A percentile compares a stretch with the other conserved stretches of the same genome.
Conservation (phyloP, 2,888 invertebrate genomes). For the Napeogenes inachia region DNA sequence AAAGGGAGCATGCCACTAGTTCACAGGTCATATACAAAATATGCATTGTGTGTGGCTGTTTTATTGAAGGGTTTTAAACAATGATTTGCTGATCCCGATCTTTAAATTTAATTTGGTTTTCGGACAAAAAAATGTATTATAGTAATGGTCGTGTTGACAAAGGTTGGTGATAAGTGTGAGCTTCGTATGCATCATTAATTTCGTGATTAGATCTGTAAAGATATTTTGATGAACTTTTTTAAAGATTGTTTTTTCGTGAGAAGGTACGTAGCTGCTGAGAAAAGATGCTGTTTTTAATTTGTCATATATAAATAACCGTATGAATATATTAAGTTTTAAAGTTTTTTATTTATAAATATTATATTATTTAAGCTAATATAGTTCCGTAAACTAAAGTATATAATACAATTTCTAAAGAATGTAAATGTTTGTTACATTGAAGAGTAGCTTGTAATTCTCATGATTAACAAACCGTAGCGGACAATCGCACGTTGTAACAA, state of each 20-base stretch:
- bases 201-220: conserved; percentile 53
- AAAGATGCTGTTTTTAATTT: conserved; percentile 8
- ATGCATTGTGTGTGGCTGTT: conserved; percentile 65
- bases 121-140: conserved; percentile 42
- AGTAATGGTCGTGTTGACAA: conserved; percentile 46
- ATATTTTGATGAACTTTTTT: conserved; percentile 41
- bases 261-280: conserved; percentile 26
- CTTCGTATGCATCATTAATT: conserved; percentile 65
- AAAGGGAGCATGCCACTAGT: conserved; percentile 49
- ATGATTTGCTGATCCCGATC: conserved; percentile 56
- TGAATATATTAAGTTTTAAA: conserved; percentile 7
- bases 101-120: conserved; percentile 43
- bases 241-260: conserved; percentile 29
- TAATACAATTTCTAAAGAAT: not conserved
- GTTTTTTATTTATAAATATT: no score
- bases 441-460: conserved; percentile 47
- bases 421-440: not conserved
- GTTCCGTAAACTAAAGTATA: not conserved
- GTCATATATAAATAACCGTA: not conserved
- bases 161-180: conserved; percentile 46
- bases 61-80: conserved; percentile 55
- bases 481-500: conserved; percentile 57
- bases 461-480: conserved; percentile 54
- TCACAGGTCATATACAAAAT: conserved; percentile 72
- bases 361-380: no score